These are phyloP conservation scores for Catostomus latipinnis DNA, from an alignment of 2,797 vertebrate species.

Conservation along the genomic window DNA sequence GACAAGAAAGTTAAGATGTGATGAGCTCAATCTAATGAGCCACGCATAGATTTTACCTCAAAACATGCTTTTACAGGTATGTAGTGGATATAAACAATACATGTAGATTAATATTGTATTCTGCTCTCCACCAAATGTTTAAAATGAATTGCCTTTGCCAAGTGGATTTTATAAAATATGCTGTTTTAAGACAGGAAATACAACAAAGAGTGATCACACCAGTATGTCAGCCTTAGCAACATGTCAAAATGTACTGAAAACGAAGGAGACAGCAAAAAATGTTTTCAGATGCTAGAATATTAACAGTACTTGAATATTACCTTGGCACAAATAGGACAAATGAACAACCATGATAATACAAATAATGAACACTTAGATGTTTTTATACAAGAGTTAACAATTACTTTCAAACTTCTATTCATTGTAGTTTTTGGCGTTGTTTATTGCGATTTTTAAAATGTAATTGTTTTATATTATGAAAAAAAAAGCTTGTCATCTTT, in stretches of 20 bases:
- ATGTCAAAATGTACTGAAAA: neutral
- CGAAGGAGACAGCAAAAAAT: neutral
- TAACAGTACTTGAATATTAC: conserved; percentile 3
- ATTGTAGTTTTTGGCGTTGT: conserved; percentile 71
- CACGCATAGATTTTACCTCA: conserved; percentile 27
- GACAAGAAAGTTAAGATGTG: conserved; percentile 14
- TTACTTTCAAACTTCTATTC: conserved; percentile 63
- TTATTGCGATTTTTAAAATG: conserved; percentile 72
- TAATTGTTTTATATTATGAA: conserved; percentile 75
- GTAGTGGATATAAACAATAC: neutral
- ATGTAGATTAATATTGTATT: neutral
- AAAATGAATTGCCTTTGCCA: neutral
- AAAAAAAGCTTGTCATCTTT: conserved; percentile 62
- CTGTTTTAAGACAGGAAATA: neutral
- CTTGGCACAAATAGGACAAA: conserved; percentile 3
- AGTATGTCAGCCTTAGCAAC: neutral
- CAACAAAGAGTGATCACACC: neutral
- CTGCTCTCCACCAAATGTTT: conserved; percentile 7
- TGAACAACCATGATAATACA: neutral
- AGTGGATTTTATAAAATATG: neutral
- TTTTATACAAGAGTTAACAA: conserved; percentile 19
- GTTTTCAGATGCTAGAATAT: neutral
- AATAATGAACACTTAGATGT: neutral
- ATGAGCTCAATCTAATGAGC: conserved; percentile 45
- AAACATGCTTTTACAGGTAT: conserved; percentile 15